phyloP scores from a whole-genome alignment of 2,797 vertebrate genomes.

The Crenuchus spilurus region DNA sequence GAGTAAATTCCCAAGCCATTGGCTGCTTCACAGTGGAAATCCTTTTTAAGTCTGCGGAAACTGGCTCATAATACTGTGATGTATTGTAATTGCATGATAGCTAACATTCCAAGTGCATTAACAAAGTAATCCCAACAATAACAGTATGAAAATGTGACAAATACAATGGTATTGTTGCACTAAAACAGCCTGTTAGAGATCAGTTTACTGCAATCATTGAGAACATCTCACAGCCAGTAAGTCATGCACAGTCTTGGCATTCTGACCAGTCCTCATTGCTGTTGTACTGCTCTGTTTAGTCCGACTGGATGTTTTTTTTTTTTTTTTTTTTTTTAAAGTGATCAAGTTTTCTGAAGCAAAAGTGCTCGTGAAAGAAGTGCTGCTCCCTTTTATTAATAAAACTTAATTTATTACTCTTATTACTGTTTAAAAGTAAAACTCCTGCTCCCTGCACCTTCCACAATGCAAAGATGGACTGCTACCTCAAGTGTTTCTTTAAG shows the following conservation, averaged over 20 bases:
- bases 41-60: not conserved
- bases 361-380: conserved; percentile 7
- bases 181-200: not conserved
- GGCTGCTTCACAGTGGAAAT: not conserved
- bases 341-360: too few species aligned
- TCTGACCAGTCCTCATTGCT: too few species aligned
- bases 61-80: not conserved
- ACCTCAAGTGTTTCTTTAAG: conserved; percentile 82
- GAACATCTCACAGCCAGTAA: too few species aligned
- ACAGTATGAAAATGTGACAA: not conserved
- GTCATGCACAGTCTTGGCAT: too few species aligned
- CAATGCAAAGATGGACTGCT: conserved; percentile 76
- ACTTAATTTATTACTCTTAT: conserved; percentile 35
- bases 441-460: conserved; percentile 13
- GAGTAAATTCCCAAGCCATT: not conserved
- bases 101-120: not conserved
- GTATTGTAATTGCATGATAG: not conserved
- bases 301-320: too few species aligned
- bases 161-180: not conserved
- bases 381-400: not conserved
- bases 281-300: too few species aligned
- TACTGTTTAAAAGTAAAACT: conserved; percentile 48
- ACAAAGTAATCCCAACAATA: not conserved
- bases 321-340: too few species aligned
- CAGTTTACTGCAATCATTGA: too few species aligned